Conservation (phyloP, 1,140 invertebrate species). For the Notospermus geniculatus region DNA sequence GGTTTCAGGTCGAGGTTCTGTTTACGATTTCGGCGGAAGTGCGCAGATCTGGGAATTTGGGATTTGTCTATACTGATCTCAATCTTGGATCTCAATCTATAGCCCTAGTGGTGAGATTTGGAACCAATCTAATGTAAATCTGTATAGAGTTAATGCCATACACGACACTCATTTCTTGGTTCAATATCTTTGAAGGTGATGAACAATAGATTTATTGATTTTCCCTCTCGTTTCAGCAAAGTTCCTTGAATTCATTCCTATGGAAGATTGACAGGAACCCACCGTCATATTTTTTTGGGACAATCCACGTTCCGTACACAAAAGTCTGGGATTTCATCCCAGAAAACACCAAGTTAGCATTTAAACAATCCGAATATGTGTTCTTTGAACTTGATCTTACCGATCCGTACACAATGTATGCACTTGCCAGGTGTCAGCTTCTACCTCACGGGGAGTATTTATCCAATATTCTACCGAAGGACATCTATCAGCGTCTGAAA, state of each 20-base stretch:
- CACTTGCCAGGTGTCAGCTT: constrained; percentile 60
- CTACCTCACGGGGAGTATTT: constrained; percentile 57
- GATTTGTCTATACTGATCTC: too few relatives aligned
- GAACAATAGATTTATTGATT: too few relatives aligned
- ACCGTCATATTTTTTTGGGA: constrained; percentile 63
- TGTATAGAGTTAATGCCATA: too few relatives aligned
- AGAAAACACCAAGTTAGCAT: constrained; percentile 59
- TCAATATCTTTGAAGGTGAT: too few relatives aligned
- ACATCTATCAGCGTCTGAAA: constrained; percentile 58
- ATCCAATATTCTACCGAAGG: constrained; percentile 56
- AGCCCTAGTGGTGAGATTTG: too few relatives aligned
- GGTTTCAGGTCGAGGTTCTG: too few relatives aligned
- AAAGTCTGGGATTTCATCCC: constrained; percentile 63
- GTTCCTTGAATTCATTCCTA: constrained; percentile 52
- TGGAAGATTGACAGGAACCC: constrained; percentile 55
- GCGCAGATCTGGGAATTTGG: too few relatives aligned
- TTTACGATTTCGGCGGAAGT: too few relatives aligned
- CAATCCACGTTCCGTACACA: constrained; percentile 64
- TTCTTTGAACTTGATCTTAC: constrained; percentile 63
- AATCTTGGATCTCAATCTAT: too few relatives aligned
- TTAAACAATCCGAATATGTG: constrained; percentile 56
- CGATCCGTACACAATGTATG: constrained; percentile 57
- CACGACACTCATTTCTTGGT: too few relatives aligned
- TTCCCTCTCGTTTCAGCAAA: constrained; percentile 35
- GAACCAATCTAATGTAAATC: too few relatives aligned